phyloP scores from a whole-genome alignment of 2,113 vertebrate species.

The Oryzias celebensis region DNA sequence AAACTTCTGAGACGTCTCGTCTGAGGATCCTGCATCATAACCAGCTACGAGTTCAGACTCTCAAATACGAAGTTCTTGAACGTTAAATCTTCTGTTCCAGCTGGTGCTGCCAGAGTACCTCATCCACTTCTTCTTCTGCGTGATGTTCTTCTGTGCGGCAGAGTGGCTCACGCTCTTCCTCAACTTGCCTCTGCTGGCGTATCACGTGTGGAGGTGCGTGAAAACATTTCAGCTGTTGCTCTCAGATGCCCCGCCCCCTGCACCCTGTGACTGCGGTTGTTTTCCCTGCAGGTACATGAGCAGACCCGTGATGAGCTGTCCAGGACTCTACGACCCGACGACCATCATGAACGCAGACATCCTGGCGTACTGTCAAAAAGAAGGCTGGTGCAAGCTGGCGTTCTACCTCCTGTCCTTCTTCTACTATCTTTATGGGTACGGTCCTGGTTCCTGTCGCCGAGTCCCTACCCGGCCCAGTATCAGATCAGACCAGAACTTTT shows the following conservation, averaged over 20 bases:
- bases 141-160: constrained; percentile 98
- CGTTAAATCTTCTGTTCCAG: constrained; percentile 70
- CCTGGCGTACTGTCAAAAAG: constrained; percentile 98
- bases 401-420: constrained; percentile 99
- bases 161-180: constrained; percentile 97
- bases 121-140: constrained; percentile 99
- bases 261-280: no score
- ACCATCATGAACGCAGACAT: constrained; percentile 99
- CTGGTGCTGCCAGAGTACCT: constrained; percentile 98
- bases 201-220: constrained; percentile 96
- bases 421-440: constrained; percentile 99
- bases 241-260: no score
- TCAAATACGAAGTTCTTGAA: no score
- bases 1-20: no score
- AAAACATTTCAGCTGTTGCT: no score
- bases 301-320: constrained; percentile 95
- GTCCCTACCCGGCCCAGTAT: neutral
- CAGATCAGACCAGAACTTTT: neutral
- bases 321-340: constrained; percentile 96
- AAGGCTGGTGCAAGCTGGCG: constrained; percentile 99
- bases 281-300: constrained; percentile 86
- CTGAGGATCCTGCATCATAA: no score
- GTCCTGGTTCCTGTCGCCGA: neutral
- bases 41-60: no score
- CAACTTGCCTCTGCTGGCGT: constrained; percentile 96